phyloP scores from a whole-genome alignment of 2,888 invertebrate species.

The Patella pellucida region DNA sequence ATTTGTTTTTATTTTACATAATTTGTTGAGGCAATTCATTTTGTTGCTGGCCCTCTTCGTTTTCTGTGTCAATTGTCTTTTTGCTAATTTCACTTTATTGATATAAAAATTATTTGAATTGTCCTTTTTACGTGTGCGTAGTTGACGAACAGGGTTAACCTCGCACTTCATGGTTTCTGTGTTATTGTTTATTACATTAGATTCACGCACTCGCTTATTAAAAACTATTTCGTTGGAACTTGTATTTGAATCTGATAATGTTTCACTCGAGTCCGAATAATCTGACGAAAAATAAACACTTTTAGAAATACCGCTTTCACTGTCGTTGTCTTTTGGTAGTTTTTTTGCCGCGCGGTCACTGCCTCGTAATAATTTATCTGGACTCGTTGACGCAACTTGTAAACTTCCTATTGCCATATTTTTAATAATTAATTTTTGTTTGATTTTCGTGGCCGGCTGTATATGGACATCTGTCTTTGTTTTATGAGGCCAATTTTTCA shows the following conservation, averaged over 20 bases:
- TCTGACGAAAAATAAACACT: constrained; percentile 4
- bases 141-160: not conserved
- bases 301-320: constrained; percentile 5
- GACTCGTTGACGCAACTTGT: not conserved
- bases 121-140: not conserved
- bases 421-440: not conserved
- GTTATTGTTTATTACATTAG: not conserved
- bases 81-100: not conserved
- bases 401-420: not conserved
- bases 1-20: constrained; percentile 5
- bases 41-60: not conserved
- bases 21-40: not conserved
- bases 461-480: not conserved
- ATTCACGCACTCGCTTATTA: not conserved
- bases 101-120: not conserved
- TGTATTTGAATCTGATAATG: not conserved
- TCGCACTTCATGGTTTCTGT: not conserved
- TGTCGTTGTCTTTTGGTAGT: not conserved
- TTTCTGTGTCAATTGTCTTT: not conserved
- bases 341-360: not conserved
- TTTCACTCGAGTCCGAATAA: not conserved
- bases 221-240: not conserved
- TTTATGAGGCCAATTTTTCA: not conserved
- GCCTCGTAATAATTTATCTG: not conserved
- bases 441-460: not conserved